Evolutionary conservation across 2,797 vertebrate genomes (phyloP), one percentile per base, ranked within the genome.

Genomic region (Paguma larvata): DNA sequence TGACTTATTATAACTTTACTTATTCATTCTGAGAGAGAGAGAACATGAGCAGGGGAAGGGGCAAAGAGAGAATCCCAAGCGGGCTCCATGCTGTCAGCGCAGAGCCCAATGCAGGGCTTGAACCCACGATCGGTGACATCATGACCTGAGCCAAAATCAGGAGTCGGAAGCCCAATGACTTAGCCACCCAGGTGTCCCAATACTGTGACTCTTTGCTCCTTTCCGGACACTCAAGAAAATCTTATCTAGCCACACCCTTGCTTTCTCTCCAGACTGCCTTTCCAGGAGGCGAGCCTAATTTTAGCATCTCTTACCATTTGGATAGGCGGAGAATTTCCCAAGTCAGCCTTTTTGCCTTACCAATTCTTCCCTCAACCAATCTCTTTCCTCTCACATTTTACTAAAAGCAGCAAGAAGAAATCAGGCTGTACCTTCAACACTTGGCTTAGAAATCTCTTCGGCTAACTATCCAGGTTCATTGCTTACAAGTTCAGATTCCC

Each of bases 381-480:
- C 73, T 72, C 46, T 87, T 68, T 73, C 25, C 48, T 87, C 72
- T 67, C 56, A 91, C 34, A 80, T 38, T 91, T 91, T 75, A 51
- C 34, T 85, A 84, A 80, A 88, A 95, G 32, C 6, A 63, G 56
- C 13, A 91, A 80, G n/a, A 67, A 84, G 46, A 92, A 65, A 48
- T 72, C 68, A 79, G 82, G 78, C 21, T 32, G 32, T 1, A 63
- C 62, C 38, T 89, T 70, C 48, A 51, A 93, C 78, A 73, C 11
- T 78, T 93, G 23, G n/a, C 51, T 89, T 80, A 44, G 89, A 89
- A 89, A 48, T 56, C 85, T 90, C 94, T 34, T 94, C 68, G 18
- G 51, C 53, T 62, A 85, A 70, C 38, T 73, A 86, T 34, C 41
- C 30, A 70, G 84, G 86, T 25, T 95, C 90, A 38, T 6, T 6